Evolutionary conservation across 2,888 invertebrate species (phyloP).

Genomic region (Cephus runcator): DNA sequence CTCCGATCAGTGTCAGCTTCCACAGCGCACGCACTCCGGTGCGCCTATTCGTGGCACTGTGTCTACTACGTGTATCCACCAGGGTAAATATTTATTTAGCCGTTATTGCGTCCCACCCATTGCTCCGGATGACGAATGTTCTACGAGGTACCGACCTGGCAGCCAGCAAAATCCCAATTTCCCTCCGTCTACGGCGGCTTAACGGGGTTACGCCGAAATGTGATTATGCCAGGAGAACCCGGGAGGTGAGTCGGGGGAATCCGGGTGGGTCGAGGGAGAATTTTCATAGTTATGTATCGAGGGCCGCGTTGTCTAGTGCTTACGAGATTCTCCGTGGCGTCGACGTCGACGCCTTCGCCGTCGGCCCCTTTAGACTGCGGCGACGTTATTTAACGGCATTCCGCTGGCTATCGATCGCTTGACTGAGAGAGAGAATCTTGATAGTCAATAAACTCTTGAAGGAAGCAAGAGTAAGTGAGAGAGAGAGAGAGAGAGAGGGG

Average conservation of each 20-base stretch:
- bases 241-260: too few relatives aligned
- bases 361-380: too few relatives aligned
- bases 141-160: not conserved
- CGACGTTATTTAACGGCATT: too few relatives aligned
- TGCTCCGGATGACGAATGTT: conserved; percentile 29
- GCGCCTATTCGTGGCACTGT: conserved; percentile 14
- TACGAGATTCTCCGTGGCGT: too few relatives aligned
- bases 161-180: conserved; percentile 18
- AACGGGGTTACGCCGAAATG: conserved; percentile 41
- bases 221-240: not conserved
- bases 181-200: conserved; percentile 27
- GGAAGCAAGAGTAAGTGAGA: not conserved
- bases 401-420: too few relatives aligned
- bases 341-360: too few relatives aligned
- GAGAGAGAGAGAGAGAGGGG: not conserved
- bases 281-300: too few relatives aligned
- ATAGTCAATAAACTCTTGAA: too few relatives aligned
- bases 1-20: too few relatives aligned
- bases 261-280: too few relatives aligned
- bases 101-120: conserved; percentile 33
- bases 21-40: not conserved
- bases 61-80: conserved; percentile 30
- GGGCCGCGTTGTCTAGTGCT: too few relatives aligned
- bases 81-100: conserved; percentile 39
- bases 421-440: too few relatives aligned